These are phyloP conservation scores for Sipha maydis DNA, from an alignment of 2,888 invertebrate genomes.

Conservation along the genomic window DNA sequence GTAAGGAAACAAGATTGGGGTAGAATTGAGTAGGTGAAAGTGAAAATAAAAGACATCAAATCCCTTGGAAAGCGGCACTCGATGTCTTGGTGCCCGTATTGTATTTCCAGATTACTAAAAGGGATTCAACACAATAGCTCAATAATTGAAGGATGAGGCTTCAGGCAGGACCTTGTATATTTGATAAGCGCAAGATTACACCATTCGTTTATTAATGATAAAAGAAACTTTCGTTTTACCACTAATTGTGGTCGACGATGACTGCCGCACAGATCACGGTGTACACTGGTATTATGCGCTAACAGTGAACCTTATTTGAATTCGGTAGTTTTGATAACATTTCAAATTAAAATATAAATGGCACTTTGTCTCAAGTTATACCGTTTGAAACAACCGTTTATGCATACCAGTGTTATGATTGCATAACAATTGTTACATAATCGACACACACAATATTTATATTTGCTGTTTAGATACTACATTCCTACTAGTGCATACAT, in stretches of 20 bases:
- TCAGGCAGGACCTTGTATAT: constrained; percentile 16
- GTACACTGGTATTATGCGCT: neutral
- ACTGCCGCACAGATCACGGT: neutral
- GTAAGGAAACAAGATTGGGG: constrained; percentile 5
- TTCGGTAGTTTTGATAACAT: neutral
- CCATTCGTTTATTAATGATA: constrained; percentile 30
- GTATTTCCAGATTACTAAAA: constrained; percentile 31
- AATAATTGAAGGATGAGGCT: constrained; percentile 50
- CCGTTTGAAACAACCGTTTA: too few species aligned
- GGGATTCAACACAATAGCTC: constrained; percentile 37
- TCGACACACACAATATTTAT: too few species aligned
- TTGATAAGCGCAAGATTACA: constrained; percentile 44
- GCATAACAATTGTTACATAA: too few species aligned
- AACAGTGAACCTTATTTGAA: neutral
- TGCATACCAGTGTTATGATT: too few species aligned
- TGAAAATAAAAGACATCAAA: constrained; percentile 40
- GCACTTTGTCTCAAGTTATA: too few species aligned
- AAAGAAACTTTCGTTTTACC: constrained; percentile 35
- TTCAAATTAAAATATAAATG: neutral
- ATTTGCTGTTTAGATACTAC: too few species aligned
- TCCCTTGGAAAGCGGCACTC: constrained; percentile 50
- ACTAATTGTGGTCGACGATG: neutral
- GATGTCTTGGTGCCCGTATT: constrained; percentile 40
- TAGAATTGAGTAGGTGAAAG: constrained; percentile 19
- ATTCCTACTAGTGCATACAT: too few species aligned